Base-by-base conservation (phyloP, 2,113 vertebrate species). In the Pachyramphus minor region DNA sequence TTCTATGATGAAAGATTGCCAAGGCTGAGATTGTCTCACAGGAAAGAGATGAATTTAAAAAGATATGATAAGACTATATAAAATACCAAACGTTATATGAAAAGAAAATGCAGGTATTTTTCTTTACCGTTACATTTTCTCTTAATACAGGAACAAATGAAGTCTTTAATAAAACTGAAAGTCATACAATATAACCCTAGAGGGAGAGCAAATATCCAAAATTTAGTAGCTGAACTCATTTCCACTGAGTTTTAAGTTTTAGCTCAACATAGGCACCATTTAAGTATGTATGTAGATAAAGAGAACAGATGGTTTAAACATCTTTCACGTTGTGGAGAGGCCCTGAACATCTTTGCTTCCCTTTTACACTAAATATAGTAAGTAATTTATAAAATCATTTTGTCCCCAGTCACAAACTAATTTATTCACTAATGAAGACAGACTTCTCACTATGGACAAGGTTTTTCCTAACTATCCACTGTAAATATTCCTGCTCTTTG, bases 251-350 rank as follows among this genome's bases (percentile, higher is more conserved):
- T 50, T 66, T 47, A 76, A 92, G 6, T 14, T 78, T 91, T 67
- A 77, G 5, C 9, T 89, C 52, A 50, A 3, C 1, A 0, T 5
- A 59, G 30, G 7, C 50, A 64, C 5, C 6, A 11, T 69, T 19
- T 37, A 58, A 42, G 9, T 30, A 62, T 0, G 0, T 52, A 17
- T 5, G 2, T 10, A 42, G 25, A 11, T n/a, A 37, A 75, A 13
- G 17, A 69, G 45, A 87, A 50, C 6, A 55, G 33, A 47, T 20
- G 39, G 8, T 39, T 88, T 33, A 42, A 23, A 25, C 0, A 3
- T 9, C 9, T 62, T 37, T 76, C 37, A 62, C 11, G 17, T 21
- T n/a, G 12, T 37, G 81, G 31, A 69, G 13, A 62, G 45, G 7
- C 8, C 31, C 14, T 1, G 1, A 24, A 62, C 4, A 1, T 17